phyloP scores from a whole-genome alignment of 2,888 invertebrate species.

The Troilus luridus region DNA sequence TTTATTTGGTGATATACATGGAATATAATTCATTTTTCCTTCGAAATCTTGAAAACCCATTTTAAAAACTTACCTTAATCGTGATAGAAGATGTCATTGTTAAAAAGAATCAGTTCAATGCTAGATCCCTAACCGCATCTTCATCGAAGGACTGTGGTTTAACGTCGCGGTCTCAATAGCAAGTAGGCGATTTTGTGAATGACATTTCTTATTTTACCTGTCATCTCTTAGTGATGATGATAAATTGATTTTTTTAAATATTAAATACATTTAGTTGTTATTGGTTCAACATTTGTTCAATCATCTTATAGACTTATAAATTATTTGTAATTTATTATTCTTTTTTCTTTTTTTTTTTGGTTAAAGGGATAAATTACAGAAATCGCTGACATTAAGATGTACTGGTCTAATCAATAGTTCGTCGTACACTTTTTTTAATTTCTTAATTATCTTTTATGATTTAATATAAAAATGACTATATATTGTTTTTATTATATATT shows the following conservation, averaged over 20 bases:
- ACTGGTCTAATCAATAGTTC: too few species aligned
- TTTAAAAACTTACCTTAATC: background rate
- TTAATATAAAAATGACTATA: background rate
- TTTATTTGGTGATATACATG: too few species aligned
- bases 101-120: background rate
- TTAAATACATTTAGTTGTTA: background rate
- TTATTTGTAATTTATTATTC: too few species aligned
- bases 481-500: background rate
- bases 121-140: background rate
- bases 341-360: too few species aligned
- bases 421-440: too few species aligned
- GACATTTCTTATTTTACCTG: background rate
- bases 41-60: too few species aligned
- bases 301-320: too few species aligned
- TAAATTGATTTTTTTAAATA: background rate
- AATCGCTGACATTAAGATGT: too few species aligned
- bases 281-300: too few species aligned
- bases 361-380: too few species aligned
- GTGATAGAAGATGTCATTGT: background rate
- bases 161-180: background rate
- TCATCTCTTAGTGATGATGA: background rate
- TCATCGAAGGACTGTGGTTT: background rate
- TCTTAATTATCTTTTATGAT: too few species aligned
- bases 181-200: background rate
- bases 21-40: too few species aligned